Conservation (phyloP, 1,140 invertebrate genomes). For the Epicauta chinensis region DNA sequence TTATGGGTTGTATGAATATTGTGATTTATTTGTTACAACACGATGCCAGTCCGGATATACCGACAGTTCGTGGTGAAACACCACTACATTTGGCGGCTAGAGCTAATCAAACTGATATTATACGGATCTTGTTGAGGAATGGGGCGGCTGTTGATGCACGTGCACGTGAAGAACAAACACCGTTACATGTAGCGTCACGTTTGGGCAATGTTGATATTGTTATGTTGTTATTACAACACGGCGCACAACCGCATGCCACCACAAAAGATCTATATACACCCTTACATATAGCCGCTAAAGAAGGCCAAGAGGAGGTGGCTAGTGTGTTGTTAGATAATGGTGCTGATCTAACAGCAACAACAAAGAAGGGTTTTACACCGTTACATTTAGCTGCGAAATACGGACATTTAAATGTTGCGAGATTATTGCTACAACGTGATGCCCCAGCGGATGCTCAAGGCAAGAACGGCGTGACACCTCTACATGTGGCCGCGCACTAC, state of each 20-base stretch:
- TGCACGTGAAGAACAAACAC: conserved; percentile 89
- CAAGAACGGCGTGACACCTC: conserved; percentile 95
- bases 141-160: conserved; percentile 88
- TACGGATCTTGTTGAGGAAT: conserved; percentile 90
- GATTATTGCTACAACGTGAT: conserved; percentile 75
- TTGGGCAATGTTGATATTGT: conserved; percentile 92
- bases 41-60: conserved; percentile 88
- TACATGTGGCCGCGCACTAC: conserved; percentile 97
- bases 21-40: conserved; percentile 93
- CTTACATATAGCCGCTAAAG: conserved; percentile 96
- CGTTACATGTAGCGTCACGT: conserved; percentile 86
- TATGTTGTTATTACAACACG: conserved; percentile 83
- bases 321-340: conserved; percentile 87
- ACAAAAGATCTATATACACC: conserved; percentile 96
- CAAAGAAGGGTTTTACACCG: conserved; percentile 96
- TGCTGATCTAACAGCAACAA: conserved; percentile 82
- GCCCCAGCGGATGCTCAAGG: conserved; percentile 92
- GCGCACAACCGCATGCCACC: conserved; percentile 76
- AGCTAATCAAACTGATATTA: conserved; percentile 95
- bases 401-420: conserved; percentile 88
- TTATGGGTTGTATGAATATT: conserved; percentile 99
- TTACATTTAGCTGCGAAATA: conserved; percentile 97
- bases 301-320: conserved; percentile 88
- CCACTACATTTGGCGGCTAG: conserved; percentile 94
- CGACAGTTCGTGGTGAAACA: conserved; percentile 94